Conservation (phyloP, 2,797 vertebrate genomes). For the Acanthis flammea region DNA sequence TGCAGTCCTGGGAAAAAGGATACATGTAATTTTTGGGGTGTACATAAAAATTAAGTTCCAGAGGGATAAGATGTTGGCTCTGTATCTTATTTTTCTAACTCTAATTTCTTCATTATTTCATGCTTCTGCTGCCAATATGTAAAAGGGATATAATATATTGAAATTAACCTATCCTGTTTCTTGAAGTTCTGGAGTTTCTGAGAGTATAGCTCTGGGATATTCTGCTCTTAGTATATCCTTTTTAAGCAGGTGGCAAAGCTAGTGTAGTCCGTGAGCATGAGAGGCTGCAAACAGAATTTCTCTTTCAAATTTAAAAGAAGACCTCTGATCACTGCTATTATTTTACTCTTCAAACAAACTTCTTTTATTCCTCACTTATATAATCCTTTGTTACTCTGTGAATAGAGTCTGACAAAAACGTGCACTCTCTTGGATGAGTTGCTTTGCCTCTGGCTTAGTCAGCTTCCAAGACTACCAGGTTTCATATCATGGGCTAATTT, state of each 20-base stretch:
- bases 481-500: neutral
- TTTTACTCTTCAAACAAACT: conserved; percentile 15
- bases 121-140: neutral
- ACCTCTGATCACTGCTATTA: neutral
- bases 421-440: neutral
- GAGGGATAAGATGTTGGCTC: neutral
- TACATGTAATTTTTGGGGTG: neutral
- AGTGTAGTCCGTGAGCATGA: neutral
- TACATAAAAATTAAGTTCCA: neutral
- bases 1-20: neutral
- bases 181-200: neutral
- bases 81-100: neutral
- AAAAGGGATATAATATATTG: neutral
- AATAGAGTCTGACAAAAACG: neutral
- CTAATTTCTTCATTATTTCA: neutral
- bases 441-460: conserved; percentile 10
- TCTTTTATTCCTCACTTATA: neutral
- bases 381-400: neutral
- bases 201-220: neutral
- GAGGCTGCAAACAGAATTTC: neutral
- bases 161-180: neutral
- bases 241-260: neutral
- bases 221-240: neutral
- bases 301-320: neutral
- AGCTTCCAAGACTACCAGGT: neutral